A percentile compares a stretch with the other conserved stretches of the same genome.
Conservation (phyloP, 2,113 vertebrate species). For the Hystrix cristata region DNA sequence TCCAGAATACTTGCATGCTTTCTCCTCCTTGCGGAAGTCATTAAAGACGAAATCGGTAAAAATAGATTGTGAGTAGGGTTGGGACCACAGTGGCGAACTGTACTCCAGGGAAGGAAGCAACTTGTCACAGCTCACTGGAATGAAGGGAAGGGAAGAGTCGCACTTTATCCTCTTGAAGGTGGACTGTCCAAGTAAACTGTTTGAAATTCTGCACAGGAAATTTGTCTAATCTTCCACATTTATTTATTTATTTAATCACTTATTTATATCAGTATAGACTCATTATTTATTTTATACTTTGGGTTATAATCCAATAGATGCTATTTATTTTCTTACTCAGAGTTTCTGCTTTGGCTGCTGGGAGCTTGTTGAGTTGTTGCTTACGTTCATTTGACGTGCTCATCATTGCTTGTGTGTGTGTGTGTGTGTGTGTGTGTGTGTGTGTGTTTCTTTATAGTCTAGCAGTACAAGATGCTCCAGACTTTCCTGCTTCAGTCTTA, state of each 20-base stretch:
- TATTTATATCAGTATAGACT: not conserved
- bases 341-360: not conserved
- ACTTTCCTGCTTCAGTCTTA: not conserved
- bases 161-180: not conserved
- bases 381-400: not conserved
- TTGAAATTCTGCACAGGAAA: not conserved
- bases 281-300: conserved; percentile 27
- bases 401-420: too few species aligned
- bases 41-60: not conserved
- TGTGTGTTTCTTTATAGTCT: not conserved
- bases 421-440: not conserved
- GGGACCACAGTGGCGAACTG: too few species aligned
- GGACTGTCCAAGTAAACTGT: not conserved
- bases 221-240: not conserved
- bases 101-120: not conserved
- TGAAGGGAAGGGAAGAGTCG: not conserved
- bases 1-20: not conserved
- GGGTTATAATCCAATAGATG: not conserved
- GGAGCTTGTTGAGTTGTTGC: not conserved
- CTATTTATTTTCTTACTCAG: not conserved
- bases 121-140: not conserved
- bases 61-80: not conserved
- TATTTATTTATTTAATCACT: not conserved
- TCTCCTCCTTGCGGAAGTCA: not conserved
- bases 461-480: not conserved